Evolutionary conservation across 1,140 invertebrate species (phyloP).

Genomic region (Anastrepha obliqua): DNA sequence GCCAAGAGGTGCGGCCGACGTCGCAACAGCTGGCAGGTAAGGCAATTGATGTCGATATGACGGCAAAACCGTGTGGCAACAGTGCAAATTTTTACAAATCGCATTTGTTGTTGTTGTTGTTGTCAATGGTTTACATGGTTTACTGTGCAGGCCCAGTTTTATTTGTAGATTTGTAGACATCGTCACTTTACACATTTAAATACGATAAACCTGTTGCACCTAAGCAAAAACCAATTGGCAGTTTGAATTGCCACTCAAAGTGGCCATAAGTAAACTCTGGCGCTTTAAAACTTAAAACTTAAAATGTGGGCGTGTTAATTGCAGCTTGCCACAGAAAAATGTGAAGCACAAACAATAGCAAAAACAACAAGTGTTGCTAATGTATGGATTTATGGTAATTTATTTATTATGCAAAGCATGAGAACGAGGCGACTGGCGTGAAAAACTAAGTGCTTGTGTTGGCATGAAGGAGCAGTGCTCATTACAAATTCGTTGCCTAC

Average conservation of each 20-base stretch:
- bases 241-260: conserved; percentile 41
- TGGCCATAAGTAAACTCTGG: conserved; percentile 1
- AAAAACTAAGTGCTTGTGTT: background rate
- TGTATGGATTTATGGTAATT: background rate
- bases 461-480: background rate
- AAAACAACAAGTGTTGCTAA: background rate
- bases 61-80: conserved; percentile 14
- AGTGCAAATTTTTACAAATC: conserved; percentile 27
- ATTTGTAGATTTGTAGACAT: background rate
- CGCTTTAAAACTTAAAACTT: background rate
- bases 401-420: background rate
- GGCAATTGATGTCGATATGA: background rate
- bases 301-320: conserved; percentile 49
- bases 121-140: too few species aligned
- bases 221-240: conserved; percentile 41
- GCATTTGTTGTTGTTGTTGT: background rate
- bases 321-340: conserved; percentile 25
- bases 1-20: conserved; percentile 34
- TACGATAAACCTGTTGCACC: conserved; percentile 45
- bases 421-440: background rate
- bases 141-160: background rate
- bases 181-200: conserved; percentile 29
- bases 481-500: background rate
- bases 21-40: conserved; percentile 41
- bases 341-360: background rate